Conservation (phyloP, 2,113 vertebrate genomes). For the Carassius auratus region DNA sequence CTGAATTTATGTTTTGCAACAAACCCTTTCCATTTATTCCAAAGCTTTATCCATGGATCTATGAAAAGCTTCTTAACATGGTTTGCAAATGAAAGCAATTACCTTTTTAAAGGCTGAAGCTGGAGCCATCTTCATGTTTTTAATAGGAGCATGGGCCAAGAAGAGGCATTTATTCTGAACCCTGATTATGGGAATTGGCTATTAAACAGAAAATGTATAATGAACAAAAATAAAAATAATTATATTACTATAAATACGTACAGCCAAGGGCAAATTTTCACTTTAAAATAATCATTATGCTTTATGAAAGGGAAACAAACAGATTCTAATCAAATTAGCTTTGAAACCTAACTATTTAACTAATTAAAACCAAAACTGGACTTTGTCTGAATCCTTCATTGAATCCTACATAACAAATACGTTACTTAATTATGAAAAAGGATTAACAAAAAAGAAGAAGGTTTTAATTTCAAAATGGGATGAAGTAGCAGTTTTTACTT, state of each 20-base stretch:
- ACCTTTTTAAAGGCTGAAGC: constrained; percentile 89
- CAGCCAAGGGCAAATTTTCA: no score
- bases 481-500: constrained; percentile 47
- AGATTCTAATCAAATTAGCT: no score
- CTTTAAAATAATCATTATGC: background rate
- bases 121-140: constrained; percentile 92
- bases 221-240: background rate
- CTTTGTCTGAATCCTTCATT: no score
- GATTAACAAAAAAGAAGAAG: background rate
- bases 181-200: constrained; percentile 70
- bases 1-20: background rate
- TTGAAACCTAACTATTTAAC: no score
- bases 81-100: constrained; percentile 43
- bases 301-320: no score
- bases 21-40: background rate
- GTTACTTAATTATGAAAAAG: background rate
- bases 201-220: background rate
- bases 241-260: background rate
- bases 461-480: background rate
- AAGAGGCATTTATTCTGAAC: constrained; percentile 93
- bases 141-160: constrained; percentile 96
- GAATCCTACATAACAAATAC: background rate
- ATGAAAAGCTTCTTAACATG: background rate
- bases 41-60: background rate
- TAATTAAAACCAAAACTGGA: background rate